phyloP scores from a whole-genome alignment of 2,888 invertebrate genomes.

The Auanema freiburgensis region DNA sequence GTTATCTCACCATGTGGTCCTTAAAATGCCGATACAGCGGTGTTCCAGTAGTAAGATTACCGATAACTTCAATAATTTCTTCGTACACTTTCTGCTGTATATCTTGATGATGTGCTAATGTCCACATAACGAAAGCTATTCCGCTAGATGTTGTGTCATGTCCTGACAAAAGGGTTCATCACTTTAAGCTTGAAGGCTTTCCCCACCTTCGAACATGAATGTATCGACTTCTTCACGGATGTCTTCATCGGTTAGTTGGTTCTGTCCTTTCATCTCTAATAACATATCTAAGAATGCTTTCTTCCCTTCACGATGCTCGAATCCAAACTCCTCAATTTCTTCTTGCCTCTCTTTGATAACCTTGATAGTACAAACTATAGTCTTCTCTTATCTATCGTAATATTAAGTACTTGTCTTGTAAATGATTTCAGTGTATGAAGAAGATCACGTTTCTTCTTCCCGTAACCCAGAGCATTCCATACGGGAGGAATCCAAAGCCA shows the following conservation, averaged over 20 bases:
- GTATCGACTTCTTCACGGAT: constrained; percentile 66
- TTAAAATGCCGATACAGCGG: constrained; percentile 11
- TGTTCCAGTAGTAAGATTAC: not conserved
- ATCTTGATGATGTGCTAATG: constrained; percentile 65
- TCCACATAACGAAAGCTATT: constrained; percentile 65
- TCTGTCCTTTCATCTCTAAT: constrained; percentile 64
- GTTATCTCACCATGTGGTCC: constrained; percentile 51
- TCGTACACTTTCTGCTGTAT: constrained; percentile 59
- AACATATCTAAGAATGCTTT: constrained; percentile 68
- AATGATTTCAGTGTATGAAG: too few species aligned
- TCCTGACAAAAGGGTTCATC: constrained; percentile 31
- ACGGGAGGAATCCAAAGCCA: constrained; percentile 20
- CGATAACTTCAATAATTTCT: constrained; percentile 27
- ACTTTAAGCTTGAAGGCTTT: not conserved
- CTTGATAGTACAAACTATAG: not conserved
- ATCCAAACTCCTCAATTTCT: not conserved
- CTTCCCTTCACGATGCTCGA: constrained; percentile 12
- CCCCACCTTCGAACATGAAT: constrained; percentile 67
- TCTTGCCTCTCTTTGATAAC: constrained; percentile 4
- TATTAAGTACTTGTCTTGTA: too few species aligned
- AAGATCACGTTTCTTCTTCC: too few species aligned
- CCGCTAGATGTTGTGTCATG: constrained; percentile 67
- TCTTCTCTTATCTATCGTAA: too few species aligned
- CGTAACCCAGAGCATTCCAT: not conserved
- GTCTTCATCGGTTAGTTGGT: constrained; percentile 65